phyloP scores from a whole-genome alignment of 2,113 vertebrate species.

The Prinia subflava region DNA sequence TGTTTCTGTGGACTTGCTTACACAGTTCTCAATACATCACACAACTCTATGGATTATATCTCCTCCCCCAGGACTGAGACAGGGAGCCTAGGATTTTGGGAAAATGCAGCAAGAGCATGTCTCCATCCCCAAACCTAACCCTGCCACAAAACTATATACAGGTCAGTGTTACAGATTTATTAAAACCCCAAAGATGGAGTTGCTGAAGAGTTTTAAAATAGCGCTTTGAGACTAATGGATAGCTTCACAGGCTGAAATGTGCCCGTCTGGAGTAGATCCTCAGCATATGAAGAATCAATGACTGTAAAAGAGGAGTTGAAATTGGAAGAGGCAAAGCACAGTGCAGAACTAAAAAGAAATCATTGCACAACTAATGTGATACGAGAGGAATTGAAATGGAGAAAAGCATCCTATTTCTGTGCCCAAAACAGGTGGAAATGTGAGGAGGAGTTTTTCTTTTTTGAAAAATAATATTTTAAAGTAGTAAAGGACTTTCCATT shows the following conservation, averaged over 20 bases:
- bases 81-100: not conserved
- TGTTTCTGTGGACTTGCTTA: not conserved
- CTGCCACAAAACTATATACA: not conserved
- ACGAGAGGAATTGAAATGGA: slow-evolving; percentile 46
- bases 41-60: not conserved
- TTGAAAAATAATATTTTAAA: not conserved
- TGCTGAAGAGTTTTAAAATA: slow-evolving; percentile 43
- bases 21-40: not conserved
- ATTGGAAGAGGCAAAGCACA: slow-evolving; percentile 65
- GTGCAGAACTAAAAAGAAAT: slow-evolving; percentile 67
- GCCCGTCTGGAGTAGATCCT: slow-evolving; percentile 24
- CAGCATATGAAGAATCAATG: slow-evolving; percentile 59
- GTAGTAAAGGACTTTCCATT: not conserved
- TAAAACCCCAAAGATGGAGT: not conserved
- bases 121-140: not conserved
- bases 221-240: not conserved
- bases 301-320: slow-evolving; percentile 63
- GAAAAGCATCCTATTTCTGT: slow-evolving; percentile 35
- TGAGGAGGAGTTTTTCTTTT: not conserved
- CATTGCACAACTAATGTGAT: slow-evolving; percentile 56
- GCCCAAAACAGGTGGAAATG: slow-evolving; percentile 15
- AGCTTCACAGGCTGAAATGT: slow-evolving; percentile 40
- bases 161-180: not conserved
- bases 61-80: not conserved
- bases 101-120: rapidly evolving